Conservation (phyloP, 1,140 invertebrate genomes). For the Heliconius himera region DNA sequence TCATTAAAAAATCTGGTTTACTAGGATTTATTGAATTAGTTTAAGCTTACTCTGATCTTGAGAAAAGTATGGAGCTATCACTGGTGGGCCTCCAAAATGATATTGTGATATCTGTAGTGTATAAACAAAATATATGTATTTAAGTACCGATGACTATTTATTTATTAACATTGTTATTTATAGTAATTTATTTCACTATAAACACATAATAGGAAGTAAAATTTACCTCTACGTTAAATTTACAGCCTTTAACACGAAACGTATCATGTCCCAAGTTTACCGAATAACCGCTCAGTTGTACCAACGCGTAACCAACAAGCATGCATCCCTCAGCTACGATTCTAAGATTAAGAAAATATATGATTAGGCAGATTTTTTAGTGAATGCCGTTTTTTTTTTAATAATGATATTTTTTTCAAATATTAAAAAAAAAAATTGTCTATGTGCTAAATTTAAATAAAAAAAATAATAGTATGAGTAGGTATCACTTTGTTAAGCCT, state of each 20-base stretch:
- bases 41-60: constrained; percentile 48
- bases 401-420: no score
- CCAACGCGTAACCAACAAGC: constrained; percentile 49
- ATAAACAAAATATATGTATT: not conserved
- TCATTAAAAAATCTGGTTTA: not conserved
- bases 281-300: constrained; percentile 47
- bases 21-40: not conserved
- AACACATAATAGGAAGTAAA: not conserved
- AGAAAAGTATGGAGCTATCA: constrained; percentile 61
- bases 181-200: not conserved
- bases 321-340: constrained; percentile 57
- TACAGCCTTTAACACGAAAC: constrained; percentile 53
- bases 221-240: constrained; percentile 63
- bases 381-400: no score
- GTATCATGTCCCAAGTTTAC: constrained; percentile 55
- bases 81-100: constrained; percentile 44
- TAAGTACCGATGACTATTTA: not conserved
- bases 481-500: no score
- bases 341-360: constrained; percentile 42
- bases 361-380: no score
- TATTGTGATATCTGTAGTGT: constrained; percentile 50
- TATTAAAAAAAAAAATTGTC: no score
- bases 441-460: no score
- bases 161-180: not conserved
- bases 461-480: no score